Evolutionary conservation across 2,888 invertebrate species (phyloP).

Genomic region (Chymomyza caudatula): DNA sequence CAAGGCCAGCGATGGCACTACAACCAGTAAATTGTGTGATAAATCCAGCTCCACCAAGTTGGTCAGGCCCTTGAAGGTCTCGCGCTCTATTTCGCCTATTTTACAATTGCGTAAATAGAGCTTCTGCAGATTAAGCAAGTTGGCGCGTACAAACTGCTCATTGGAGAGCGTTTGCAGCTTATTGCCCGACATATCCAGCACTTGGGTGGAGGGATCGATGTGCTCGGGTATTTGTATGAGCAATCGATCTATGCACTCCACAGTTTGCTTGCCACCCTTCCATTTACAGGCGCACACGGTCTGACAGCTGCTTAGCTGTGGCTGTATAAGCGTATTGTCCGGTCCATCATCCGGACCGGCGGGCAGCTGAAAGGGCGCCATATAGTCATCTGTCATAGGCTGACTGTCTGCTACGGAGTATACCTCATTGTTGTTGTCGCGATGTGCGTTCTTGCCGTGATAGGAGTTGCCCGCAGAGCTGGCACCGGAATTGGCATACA

Average conservation of each 20-base stretch:
- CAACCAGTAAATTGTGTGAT: constrained; percentile 88
- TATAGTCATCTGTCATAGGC: constrained; percentile 72
- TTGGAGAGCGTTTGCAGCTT: constrained; percentile 89
- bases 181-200: constrained; percentile 92
- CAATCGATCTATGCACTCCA: constrained; percentile 91
- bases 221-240: constrained; percentile 91
- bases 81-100: constrained; percentile 90
- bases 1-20: constrained; percentile 89
- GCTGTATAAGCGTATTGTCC: constrained; percentile 57
- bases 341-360: neutral
- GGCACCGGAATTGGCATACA: constrained; percentile 45
- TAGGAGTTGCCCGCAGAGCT: constrained; percentile 1
- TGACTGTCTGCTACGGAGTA: constrained; percentile 72
- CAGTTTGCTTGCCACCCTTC: constrained; percentile 95
- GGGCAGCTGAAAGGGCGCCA: constrained; percentile 35
- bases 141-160: constrained; percentile 89
- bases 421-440: constrained; percentile 58
- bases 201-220: constrained; percentile 93
- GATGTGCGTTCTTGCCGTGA: constrained; percentile 27
- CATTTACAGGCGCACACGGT: constrained; percentile 92
- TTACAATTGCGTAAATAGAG: constrained; percentile 90
- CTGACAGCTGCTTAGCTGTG: constrained; percentile 79
- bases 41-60: constrained; percentile 94
- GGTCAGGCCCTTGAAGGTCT: constrained; percentile 90
- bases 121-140: constrained; percentile 91